Conservation (phyloP, 2,113 vertebrate species). For the Trinectes maculatus region DNA sequence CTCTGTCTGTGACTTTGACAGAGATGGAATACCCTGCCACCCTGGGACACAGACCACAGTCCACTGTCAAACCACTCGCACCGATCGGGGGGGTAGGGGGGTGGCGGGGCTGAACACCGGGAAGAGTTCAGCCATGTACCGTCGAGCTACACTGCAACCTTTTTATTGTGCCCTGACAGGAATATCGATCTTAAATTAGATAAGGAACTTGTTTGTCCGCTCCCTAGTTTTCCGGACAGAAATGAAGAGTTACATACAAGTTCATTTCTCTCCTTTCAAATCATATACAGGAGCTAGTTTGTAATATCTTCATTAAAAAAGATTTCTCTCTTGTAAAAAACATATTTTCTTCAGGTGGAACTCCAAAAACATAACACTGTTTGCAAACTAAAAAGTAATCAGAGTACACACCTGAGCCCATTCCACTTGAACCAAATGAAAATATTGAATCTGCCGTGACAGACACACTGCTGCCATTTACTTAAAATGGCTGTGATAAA, state of each 20-base stretch:
- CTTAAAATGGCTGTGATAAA: too few species aligned
- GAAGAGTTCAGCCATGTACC: background rate
- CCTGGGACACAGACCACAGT: conserved; percentile 26
- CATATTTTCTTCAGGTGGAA: background rate
- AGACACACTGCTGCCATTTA: too few species aligned
- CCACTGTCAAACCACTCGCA: background rate
- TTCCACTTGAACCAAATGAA: background rate
- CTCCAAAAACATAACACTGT: background rate
- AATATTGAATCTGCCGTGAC: background rate
- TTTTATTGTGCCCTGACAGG: too few species aligned
- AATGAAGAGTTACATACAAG: background rate
- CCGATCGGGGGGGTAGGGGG: too few species aligned
- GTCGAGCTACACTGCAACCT: background rate
- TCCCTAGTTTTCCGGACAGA: too few species aligned
- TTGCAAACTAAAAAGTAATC: background rate
- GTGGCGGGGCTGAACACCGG: background rate
- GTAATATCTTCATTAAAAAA: background rate
- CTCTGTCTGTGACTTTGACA: conserved; percentile 45
- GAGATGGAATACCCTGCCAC: conserved; percentile 51
- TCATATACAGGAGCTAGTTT: background rate
- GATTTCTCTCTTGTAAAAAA: background rate
- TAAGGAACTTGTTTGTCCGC: too few species aligned
- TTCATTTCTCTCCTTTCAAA: background rate
- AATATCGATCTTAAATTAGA: too few species aligned
- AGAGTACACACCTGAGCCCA: background rate